Evolutionary conservation across 2,888 invertebrate species (phyloP), one percentile per base, ranked within the genome.

Genomic region (Cheilosia pagana): DNA sequence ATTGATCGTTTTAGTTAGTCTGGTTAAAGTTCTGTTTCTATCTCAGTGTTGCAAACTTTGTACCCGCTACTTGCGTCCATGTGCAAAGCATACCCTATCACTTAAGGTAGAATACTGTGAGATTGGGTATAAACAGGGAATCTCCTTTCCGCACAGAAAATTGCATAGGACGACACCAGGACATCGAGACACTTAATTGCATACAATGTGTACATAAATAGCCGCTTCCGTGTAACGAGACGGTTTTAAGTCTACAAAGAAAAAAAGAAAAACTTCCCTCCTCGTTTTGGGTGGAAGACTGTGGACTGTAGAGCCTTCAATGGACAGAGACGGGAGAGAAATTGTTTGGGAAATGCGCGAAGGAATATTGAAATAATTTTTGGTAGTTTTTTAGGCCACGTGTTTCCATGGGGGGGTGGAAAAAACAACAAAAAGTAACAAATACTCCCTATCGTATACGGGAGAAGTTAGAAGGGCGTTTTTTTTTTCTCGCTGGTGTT

Each of bases 141-240:
- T 50, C 19, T 63, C 50, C 57, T 43, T 70, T 53, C 23, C 45
- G 50, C 65, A 65, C 7, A 35, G 39, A 53, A 59, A 68, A 78
- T 70, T 74, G 68, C 72, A 68, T 45, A 63, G 78, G 68, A 83
- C 78, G 62, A 83, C 60, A 72, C 45, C 77, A 67, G 77, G 71
- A 76, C 82, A 82, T 55, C 72, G 78, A 77, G 74, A 74, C 78
- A 83, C 83, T 83, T 83, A 83, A 83, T 83, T 83, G 83, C 83
- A 83, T 78, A 78, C 78, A 78, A 78, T 83, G 83, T 83, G 74
- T 78, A 83, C 74, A 83, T 83, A 83, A 83, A 83, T 83, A 78
- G 83, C 57, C 62, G 74, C 62, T 83, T 83, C 83, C 78, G 83
- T 74, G 74, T 70, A 83, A 78, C 74, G 83, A 78, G 78, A 83